Evolutionary conservation across 1,140 invertebrate genomes (phyloP), one percentile per base, ranked within the genome.

Genomic region (Melanaphis sacchari): DNA sequence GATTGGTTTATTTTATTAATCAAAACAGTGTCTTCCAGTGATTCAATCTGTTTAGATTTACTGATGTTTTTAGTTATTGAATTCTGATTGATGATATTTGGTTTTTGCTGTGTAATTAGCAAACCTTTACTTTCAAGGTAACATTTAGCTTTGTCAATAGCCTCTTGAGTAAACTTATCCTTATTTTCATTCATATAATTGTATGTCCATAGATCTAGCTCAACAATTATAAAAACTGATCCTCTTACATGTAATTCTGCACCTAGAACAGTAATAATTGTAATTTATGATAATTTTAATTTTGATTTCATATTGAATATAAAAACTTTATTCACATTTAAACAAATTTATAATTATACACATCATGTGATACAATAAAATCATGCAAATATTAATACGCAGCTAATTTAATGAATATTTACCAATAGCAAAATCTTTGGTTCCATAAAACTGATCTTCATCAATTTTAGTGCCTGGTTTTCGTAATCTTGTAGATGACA

Each of bases 351-450:
- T 49, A 21, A 49, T 76, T 76, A 76, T n/a, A 76, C 15, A 15
- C 11, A 66, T 31, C 0, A 76, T 76, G n/a, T 76, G n/a, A 76
- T 36, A n/a, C 15, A 76, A 18, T 76, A 76, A n/a, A n/a, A n/a
- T n/a, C 21, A 4, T 31, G 59, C 31, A 76, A 36, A 76, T 76
- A 18, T 18, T n/a, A 76, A n/a, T 66, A 66, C n/a, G 31, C 15
- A n/a, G 4, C 59, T 76, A 15, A 76, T 76, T 66, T 76, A 1
- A 76, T 36, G 31, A 87, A n/a, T 46, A 54, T 90, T 38, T 90
- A 90, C 94, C 95, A 31, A 97, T 96, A 94, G 95, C 96, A 94
- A 97, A 97, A 95, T 97, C 97, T 36, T 96, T 96, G 1, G 97
- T 96, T 0, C 96, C 96, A 91, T 96, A 97, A 94, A 96, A 97